phyloP scores from a whole-genome alignment of 2,888 invertebrate species.

The Sceliomorpha sp. region DNA sequence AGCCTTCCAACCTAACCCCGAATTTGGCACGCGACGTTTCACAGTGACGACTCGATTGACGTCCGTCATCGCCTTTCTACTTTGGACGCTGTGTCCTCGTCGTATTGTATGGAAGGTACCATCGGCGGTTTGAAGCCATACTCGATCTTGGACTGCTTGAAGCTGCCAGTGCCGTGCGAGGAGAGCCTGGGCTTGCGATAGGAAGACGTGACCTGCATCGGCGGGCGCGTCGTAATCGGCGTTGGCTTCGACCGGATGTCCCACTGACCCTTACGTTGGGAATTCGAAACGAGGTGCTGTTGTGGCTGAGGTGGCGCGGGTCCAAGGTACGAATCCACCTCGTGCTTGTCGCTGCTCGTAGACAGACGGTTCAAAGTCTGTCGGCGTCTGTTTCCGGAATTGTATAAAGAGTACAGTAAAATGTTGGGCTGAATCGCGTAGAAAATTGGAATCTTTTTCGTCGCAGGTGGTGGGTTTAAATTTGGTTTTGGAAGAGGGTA shows the following conservation, averaged over 20 bases:
- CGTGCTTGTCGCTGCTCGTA: slow-evolving; percentile 41
- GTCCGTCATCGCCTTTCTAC: slow-evolving; percentile 64
- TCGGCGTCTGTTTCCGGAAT: slow-evolving; percentile 45
- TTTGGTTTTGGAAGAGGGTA: slow-evolving; percentile 14
- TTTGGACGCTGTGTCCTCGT: slow-evolving; percentile 82
- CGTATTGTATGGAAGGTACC: slow-evolving; percentile 89
- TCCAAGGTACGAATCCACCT: slow-evolving; percentile 80
- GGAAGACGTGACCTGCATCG: slow-evolving; percentile 51
- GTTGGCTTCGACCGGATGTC: slow-evolving; percentile 54
- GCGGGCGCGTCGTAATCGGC: slow-evolving; percentile 40
- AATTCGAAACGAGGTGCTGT: slow-evolving; percentile 60
- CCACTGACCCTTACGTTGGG: slow-evolving; percentile 42
- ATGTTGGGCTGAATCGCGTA: slow-evolving; percentile 41
- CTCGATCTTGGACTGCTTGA: slow-evolving; percentile 87
- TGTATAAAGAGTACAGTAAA: slow-evolving; percentile 42
- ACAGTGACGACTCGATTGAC: slow-evolving; percentile 2
- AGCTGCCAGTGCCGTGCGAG: slow-evolving; percentile 81
- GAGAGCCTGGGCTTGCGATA: slow-evolving; percentile 80
- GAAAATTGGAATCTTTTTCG: slow-evolving; percentile 39
- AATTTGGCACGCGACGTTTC: slow-evolving; percentile 47
- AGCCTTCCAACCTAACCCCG: not conserved
- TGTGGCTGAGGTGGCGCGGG: slow-evolving; percentile 81
- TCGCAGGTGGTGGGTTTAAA: not conserved
- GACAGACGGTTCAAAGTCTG: slow-evolving; percentile 51
- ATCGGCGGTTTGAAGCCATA: slow-evolving; percentile 92